Conservation (phyloP, 2,113 vertebrate genomes). For the Sander vitreus region DNA sequence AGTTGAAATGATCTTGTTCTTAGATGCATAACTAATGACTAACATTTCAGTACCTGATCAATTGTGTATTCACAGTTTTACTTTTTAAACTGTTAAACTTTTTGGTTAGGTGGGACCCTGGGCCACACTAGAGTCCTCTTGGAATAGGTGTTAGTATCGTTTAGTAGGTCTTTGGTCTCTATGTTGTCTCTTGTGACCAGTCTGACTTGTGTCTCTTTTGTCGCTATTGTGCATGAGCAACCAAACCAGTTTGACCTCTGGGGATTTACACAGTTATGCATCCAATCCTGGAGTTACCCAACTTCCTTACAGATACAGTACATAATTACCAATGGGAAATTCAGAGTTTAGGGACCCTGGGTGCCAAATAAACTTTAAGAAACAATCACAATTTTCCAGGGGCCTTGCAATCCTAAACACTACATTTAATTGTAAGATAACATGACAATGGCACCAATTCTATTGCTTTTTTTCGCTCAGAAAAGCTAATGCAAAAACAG, state of each 20-base stretch:
- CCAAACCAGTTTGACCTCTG: not conserved
- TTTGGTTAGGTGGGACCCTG: not conserved
- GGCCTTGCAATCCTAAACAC: not conserved
- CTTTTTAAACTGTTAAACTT: not conserved
- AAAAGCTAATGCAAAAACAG: not conserved
- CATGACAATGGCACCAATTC: not conserved
- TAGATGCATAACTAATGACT: not conserved
- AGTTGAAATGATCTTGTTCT: not conserved
- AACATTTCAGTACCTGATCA: not conserved
- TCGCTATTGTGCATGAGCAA: not conserved
- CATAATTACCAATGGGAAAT: not conserved
- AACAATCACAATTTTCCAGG: not conserved
- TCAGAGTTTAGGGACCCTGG: not conserved
- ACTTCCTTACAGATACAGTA: not conserved
- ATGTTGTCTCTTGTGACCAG: not conserved
- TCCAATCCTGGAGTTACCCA: not conserved
- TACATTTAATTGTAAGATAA: not conserved
- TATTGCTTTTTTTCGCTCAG: not conserved
- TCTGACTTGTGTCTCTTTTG: slow-evolving; percentile 12
- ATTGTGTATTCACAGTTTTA: not conserved
- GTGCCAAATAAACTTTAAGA: not conserved
- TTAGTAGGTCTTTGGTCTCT: not conserved
- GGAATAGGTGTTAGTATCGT: no score
- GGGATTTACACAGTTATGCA: not conserved
- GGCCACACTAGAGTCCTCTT: not conserved